Evolutionary conservation across 2,113 vertebrate species (phyloP).

Genomic region (Riparia riparia): DNA sequence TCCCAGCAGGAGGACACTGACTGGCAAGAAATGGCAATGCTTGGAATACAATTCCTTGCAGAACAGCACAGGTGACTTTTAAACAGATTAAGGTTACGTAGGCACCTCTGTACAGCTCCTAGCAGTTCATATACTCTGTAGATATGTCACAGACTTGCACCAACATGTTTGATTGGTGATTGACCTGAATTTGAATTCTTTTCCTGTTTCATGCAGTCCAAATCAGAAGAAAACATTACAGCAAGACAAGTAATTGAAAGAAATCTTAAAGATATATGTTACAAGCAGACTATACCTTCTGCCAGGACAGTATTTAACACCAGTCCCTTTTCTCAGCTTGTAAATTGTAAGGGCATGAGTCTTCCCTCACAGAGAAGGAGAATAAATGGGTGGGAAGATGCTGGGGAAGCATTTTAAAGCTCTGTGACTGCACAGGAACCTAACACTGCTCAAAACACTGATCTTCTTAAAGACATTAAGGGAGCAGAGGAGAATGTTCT

Average conservation of each 20-base stretch:
- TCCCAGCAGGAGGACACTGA: background rate
- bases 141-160: background rate
- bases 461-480: background rate
- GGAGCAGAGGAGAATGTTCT: background rate
- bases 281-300: background rate
- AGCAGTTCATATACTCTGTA: background rate
- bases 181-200: background rate
- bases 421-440: background rate
- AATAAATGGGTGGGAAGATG: background rate
- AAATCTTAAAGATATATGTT: background rate
- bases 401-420: background rate
- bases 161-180: background rate
- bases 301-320: background rate
- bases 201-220: background rate
- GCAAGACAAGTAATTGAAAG: background rate
- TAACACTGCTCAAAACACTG: background rate
- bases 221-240: background rate
- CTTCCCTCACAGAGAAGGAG: background rate
- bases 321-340: background rate
- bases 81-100: background rate
- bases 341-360: background rate
- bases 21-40: background rate
- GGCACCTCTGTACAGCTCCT: background rate
- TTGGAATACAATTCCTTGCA: background rate
- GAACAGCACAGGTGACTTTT: background rate